Base-by-base conservation (phyloP, 2,888 invertebrate species). In the Frankliniella intonsa region DNA sequence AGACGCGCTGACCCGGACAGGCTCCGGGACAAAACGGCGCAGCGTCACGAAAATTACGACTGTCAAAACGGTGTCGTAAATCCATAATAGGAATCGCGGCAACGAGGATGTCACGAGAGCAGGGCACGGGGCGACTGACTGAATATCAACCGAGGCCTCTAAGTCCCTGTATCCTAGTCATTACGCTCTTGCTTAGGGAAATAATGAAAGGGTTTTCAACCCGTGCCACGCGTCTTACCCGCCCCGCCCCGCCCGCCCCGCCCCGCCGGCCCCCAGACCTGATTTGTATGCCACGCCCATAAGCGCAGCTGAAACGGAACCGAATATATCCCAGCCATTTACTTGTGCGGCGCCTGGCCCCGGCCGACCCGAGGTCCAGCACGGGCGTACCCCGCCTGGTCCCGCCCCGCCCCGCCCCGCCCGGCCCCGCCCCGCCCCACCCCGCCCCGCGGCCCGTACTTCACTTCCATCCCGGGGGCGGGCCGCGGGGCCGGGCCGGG, bases 281-380 rank as follows among this genome's bases (percentile, higher is more conserved):
- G 69, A 76, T 76, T 76, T 76, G 69, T 76, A 76, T 76, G 69
- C 69, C 69, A 22, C 69, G 69, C 69, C 69, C 22, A 55, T 55
- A 55, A 55, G 55, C 55, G 69, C 7, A 76, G 69, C 69, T 25
- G 69, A 76, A 76, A 76, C 69, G 69, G 69, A 76, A 76, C 69
- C 69, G 69, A 76, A 76, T 76, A 76, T 25, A 76, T 76, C 25
- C 25, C 25, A 25, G 69, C 69, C 69, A 76, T 76, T 76, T 76
- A 25, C 69, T 8, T 76, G 55, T 14, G 55, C 55, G 14, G 55
- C 14, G 55, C 55, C 55, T 14, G 55, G 55, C 55, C 55, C 38
- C 5, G 38, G 38, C 38, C 5, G 38, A 38, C 17, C 55, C 55
- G 7, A 19, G 55, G 55, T 55, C 55, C 55, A 14, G 14, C 55